Evolutionary conservation across 2,797 vertebrate genomes (phyloP).

Genomic region (Cynopterus sphinx): DNA sequence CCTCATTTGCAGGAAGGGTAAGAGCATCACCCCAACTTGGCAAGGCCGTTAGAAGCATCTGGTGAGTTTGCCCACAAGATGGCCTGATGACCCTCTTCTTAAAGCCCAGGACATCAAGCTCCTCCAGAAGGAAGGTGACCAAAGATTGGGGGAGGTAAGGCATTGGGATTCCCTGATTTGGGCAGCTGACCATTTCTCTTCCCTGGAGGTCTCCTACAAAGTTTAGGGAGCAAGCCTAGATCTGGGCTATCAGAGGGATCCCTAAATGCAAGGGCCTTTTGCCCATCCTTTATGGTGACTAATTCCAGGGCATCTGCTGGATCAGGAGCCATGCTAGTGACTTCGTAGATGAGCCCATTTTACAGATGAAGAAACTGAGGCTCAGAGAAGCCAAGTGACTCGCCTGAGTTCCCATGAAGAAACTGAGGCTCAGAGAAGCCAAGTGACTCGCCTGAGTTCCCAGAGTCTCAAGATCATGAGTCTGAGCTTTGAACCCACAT

Average conservation of each 20-base stretch:
- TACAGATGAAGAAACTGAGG: constrained; percentile 24
- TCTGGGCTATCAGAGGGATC: neutral
- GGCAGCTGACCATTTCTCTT: neutral
- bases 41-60: neutral
- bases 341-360: neutral
- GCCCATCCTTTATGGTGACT: neutral
- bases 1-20: neutral
- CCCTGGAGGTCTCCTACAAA: neutral
- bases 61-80: neutral
- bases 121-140: neutral
- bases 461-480: neutral
- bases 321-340: neutral
- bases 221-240: neutral
- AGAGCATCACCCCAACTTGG: neutral
- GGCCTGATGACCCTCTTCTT: neutral
- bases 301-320: neutral
- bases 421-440: neutral
- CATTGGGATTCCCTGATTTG: neutral
- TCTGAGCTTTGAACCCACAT: neutral
- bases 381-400: neutral
- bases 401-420: neutral
- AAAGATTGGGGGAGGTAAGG: neutral
- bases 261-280: neutral
- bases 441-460: neutral
- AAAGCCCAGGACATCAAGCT: neutral